phyloP scores from a whole-genome alignment of 2,113 vertebrate species.

The Recurvirostra avosetta region DNA sequence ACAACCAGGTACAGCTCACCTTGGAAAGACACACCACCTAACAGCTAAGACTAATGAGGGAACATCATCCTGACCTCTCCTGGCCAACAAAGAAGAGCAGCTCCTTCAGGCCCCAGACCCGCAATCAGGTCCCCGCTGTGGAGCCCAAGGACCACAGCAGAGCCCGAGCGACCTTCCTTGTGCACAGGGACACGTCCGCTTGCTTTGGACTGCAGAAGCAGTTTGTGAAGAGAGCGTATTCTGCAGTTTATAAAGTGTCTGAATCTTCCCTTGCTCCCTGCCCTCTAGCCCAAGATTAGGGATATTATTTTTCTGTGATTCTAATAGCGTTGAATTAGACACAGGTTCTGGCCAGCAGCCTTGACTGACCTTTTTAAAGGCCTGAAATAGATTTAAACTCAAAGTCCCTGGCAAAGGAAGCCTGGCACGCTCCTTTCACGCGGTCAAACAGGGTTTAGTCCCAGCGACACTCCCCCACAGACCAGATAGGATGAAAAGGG shows the following conservation, averaged over 20 bases:
- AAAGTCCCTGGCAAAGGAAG: conserved; percentile 36
- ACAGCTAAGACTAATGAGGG: neutral
- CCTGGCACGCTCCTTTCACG: neutral
- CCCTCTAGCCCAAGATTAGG: neutral
- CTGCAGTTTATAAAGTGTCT: neutral
- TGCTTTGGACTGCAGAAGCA: neutral
- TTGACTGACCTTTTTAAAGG: conserved; percentile 52
- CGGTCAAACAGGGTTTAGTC: neutral
- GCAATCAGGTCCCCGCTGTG: neutral
- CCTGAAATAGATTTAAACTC: conserved; percentile 53
- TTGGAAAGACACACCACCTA: rapidly evolving
- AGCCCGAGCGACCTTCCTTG: neutral
- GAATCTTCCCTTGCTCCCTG: neutral
- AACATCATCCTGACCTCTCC: neutral
- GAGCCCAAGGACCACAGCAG: neutral
- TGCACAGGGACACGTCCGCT: neutral
- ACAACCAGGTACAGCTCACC: neutral
- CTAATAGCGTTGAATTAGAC: conserved; percentile 12
- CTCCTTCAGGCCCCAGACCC: neutral
- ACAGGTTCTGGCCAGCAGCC: conserved; percentile 48
- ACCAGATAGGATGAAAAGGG: conserved; percentile 51
- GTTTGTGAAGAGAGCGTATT: neutral
- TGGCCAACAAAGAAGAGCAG: neutral
- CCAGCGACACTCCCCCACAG: neutral
- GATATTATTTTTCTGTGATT: conserved; percentile 22